Base-by-base conservation (phyloP, 2,113 vertebrate species). In the Xerus inauris region DNA sequence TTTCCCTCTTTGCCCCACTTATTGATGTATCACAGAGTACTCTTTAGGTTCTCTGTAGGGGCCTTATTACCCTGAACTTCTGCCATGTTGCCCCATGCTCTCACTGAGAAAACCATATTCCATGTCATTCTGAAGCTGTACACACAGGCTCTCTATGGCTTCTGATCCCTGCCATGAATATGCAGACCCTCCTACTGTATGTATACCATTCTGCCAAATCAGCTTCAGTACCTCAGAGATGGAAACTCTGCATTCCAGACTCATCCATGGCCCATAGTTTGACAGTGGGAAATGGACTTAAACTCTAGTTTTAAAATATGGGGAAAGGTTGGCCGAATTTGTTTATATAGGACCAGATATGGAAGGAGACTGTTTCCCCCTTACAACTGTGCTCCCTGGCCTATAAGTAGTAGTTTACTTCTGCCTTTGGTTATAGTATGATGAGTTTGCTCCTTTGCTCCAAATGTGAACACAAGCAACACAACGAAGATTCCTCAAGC, bases 261-360 rank as follows among this genome's bases (percentile, higher is more conserved):
- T 83, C 79, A 54, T 51, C 28, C 42, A 26, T 75, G 73, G 57
- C 38, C 79, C 77, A 32, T 0, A 26, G 57, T 72, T 11, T 79
- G 26, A 82, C 9, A 42, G 26, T 72, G 38, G 49, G 42, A 79
- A 92, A 51, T 73, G 87, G 64, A 89, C 69, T 89, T 92, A 92
- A 96, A 96, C 69, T 92, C 13, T 5, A 7, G 64, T 84, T 80
- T 84, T 79, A 92, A 87, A 94, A 80, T 26, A 28, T 17, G 47
- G 45, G 77, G 13, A 97, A 87, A 72, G 86, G 40, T 89, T 92
- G 51, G 87, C 35, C 0, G 3, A 4, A 71, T 30, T 40, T 85
- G 38, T 72, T 32, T 73, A 35, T 54, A 88, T 5, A 91, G 92
- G 79, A 88, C 26, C 82, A 93, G 77, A 81, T 32, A 59, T 19